A percentile compares a stretch with the other conserved stretches of the same genome.
Conservation (phyloP, 2,113 vertebrate species). For the Phalacrocorax brasilianus region DNA sequence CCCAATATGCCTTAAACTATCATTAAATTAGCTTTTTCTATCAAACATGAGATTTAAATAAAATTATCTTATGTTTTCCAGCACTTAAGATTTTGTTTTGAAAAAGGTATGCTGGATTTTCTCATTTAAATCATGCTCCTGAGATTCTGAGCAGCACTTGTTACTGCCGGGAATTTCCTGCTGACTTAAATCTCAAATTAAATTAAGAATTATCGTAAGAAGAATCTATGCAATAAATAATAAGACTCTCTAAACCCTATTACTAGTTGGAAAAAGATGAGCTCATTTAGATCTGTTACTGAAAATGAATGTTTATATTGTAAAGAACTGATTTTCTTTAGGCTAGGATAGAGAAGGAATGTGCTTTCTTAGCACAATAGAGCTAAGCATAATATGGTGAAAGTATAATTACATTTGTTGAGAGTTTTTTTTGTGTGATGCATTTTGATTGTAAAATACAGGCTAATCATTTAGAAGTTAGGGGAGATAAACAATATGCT, state of each 20-base stretch:
- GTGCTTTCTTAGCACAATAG: neutral
- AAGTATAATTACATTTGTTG: neutral
- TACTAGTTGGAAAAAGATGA: neutral
- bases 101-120: neutral
- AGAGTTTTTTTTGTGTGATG: neutral
- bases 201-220: neutral
- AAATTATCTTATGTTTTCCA: neutral
- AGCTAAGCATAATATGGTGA: fast-evolving
- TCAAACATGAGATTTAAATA: neutral
- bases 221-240: neutral
- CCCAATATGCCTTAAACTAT: neutral
- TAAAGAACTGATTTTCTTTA: neutral
- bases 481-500: neutral
- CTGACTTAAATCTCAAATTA: neutral
- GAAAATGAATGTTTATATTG: neutral
- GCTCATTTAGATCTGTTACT: neutral
- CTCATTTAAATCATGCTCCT: neutral
- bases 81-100: neutral
- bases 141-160: neutral
- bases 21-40: neutral
- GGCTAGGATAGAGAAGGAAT: neutral
- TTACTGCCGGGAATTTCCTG: neutral
- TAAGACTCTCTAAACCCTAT: neutral
- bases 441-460: neutral
- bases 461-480: neutral